phyloP scores from a whole-genome alignment of 2,113 vertebrate species.

The Brienomyrus longianalis region DNA sequence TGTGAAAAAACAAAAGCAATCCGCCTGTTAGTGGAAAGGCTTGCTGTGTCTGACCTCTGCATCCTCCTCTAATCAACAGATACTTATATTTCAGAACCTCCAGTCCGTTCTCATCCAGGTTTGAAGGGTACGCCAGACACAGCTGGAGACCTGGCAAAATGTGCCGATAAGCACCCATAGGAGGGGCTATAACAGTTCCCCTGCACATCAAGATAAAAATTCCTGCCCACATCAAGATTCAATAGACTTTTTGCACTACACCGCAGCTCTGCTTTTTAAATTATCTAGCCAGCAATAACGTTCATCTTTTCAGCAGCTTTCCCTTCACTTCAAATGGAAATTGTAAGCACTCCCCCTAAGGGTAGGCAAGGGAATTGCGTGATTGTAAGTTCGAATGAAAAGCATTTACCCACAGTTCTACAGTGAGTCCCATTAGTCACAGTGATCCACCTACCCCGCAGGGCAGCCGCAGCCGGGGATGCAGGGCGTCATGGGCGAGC shows the following conservation, averaged over 20 bases:
- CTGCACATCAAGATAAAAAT: not conserved
- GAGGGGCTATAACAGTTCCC: no score
- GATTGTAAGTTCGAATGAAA: not conserved
- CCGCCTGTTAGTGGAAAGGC: not conserved
- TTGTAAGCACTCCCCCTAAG: not conserved
- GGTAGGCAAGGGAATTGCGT: not conserved
- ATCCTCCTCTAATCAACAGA: not conserved
- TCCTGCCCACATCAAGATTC: not conserved
- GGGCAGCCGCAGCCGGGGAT: conserved; percentile 87
- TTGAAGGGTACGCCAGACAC: not conserved
- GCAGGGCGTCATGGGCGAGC: conserved; percentile 83
- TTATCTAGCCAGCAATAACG: not conserved
- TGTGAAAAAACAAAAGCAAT: not conserved
- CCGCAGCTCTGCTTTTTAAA: not conserved
- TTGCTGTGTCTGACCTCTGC: not conserved
- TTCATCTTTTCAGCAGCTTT: not conserved
- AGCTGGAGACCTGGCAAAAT: not conserved
- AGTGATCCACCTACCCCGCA: conserved; percentile 68
- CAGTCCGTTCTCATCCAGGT: not conserved
- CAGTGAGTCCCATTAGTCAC: not conserved
- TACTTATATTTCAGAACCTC: not conserved
- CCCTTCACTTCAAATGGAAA: not conserved
- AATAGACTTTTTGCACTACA: not conserved
- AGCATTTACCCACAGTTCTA: not conserved
- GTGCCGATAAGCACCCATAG: not conserved